Percentiles rank a stretch among this genome's conserved stretches.
These are phyloP conservation scores for Megaceryle maxima DNA, from an alignment of 2,113 vertebrate genomes.

Conservation along the genomic window DNA sequence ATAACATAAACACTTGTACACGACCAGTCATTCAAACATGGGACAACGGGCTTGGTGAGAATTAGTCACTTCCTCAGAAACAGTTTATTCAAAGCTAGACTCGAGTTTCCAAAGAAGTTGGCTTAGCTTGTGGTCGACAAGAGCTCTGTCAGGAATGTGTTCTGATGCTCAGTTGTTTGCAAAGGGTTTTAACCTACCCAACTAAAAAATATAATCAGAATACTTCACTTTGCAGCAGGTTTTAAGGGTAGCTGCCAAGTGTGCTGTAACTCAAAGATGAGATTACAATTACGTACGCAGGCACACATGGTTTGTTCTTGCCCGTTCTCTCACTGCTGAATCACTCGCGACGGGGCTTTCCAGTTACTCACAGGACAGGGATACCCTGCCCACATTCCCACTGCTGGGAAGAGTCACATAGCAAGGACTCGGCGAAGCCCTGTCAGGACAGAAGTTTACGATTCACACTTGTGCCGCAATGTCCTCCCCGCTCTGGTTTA, in stretches of 20 bases:
- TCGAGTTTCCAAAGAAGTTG: neutral
- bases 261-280: neutral
- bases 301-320: accelerated
- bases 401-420: neutral
- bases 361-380: neutral
- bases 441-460: neutral
- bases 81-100: neutral
- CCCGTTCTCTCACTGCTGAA: neutral
- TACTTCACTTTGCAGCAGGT: neutral
- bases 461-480: neutral
- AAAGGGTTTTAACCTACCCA: neutral
- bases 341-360: neutral
- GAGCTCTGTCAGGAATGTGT: neutral
- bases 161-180: neutral
- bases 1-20: neutral
- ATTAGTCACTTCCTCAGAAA: neutral
- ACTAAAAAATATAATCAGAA: neutral
- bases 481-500: neutral
- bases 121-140: neutral
- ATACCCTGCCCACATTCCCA: neutral
- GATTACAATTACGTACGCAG: neutral
- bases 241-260: neutral
- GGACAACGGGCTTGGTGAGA: neutral
- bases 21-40: neutral
- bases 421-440: neutral